Percentiles rank a stretch among this genome's conserved stretches.
These are phyloP conservation scores for Apotomis capreana DNA, from an alignment of 2,888 invertebrate species.

Conservation along the genomic window DNA sequence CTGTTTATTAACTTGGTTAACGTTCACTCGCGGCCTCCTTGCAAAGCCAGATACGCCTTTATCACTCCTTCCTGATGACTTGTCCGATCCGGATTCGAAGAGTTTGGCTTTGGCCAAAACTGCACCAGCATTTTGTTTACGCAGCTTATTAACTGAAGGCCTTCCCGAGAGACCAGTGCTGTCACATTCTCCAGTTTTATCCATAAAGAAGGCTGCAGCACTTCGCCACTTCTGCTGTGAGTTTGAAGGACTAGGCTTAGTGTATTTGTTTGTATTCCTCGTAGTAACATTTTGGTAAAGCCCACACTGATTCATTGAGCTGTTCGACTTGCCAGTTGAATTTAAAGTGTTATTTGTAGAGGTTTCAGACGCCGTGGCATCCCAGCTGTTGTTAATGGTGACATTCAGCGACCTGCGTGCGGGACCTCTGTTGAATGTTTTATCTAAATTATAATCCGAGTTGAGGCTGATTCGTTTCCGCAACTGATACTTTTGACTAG, in stretches of 20 bases:
- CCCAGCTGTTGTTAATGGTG: conserved; percentile 58
- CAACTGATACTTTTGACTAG: conserved; percentile 42
- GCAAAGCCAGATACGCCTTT: conserved; percentile 69
- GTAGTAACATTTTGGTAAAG: conserved; percentile 61
- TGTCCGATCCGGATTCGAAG: conserved; percentile 85
- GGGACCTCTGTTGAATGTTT: conserved; percentile 32
- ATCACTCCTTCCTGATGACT: conserved; percentile 72
- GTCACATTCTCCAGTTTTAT: conserved; percentile 76
- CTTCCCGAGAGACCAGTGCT: conserved; percentile 82
- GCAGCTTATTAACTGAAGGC: conserved; percentile 88
- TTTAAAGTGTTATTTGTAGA: conserved; percentile 62
- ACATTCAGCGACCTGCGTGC: conserved; percentile 41
- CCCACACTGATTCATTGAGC: conserved; percentile 53
- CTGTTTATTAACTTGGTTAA: conserved; percentile 58
- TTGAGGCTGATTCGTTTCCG: conserved; percentile 42
- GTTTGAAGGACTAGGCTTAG: conserved; percentile 59
- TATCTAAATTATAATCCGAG: conserved; percentile 40
- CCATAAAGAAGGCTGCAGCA: conserved; percentile 82
- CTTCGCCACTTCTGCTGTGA: conserved; percentile 79
- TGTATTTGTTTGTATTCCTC: conserved; percentile 53
- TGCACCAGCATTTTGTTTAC: conserved; percentile 90
- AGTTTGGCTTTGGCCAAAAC: conserved; percentile 90
- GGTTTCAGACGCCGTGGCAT: conserved; percentile 62
- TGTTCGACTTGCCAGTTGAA: conserved; percentile 59
- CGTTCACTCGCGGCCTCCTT: conserved; percentile 69